These are phyloP conservation scores for Cryptoleucopteryx plumbea DNA, from an alignment of 2,113 vertebrate species.

Conservation along the genomic window DNA sequence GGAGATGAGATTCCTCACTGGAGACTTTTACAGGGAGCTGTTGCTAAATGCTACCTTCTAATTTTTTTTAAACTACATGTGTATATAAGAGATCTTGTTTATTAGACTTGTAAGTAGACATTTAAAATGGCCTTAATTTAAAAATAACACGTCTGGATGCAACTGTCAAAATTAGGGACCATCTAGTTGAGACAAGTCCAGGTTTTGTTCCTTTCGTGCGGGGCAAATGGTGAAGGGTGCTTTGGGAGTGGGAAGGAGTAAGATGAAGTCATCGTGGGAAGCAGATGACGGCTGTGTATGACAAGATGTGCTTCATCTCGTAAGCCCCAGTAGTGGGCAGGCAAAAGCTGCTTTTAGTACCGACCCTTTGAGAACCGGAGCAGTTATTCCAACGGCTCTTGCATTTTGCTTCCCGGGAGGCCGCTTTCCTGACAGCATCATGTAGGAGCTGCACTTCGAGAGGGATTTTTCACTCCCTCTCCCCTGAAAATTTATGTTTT, in stretches of 20 bases:
- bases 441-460: background rate
- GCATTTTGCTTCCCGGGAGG: background rate
- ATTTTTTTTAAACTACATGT: background rate
- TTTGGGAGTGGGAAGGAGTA: background rate
- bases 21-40: background rate
- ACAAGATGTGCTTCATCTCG: background rate
- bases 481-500: rapidly evolving
- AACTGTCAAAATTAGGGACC: background rate
- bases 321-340: background rate
- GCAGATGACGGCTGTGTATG: background rate
- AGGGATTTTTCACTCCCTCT: background rate
- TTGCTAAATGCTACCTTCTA: background rate
- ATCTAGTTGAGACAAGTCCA: background rate
- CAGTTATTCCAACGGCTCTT: background rate
- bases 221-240: background rate
- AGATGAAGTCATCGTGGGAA: rapidly evolving
- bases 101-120: conserved; percentile 44
- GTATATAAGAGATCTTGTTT: conserved; percentile 52
- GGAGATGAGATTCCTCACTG: background rate
- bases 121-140: conserved; percentile 71
- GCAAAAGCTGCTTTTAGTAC: background rate
- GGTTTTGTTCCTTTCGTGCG: background rate
- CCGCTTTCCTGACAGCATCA: rapidly evolving
- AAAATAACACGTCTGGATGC: background rate
- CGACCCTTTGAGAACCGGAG: background rate